phyloP scores from a whole-genome alignment of 2,888 invertebrate species.

The Carcina quercana region DNA sequence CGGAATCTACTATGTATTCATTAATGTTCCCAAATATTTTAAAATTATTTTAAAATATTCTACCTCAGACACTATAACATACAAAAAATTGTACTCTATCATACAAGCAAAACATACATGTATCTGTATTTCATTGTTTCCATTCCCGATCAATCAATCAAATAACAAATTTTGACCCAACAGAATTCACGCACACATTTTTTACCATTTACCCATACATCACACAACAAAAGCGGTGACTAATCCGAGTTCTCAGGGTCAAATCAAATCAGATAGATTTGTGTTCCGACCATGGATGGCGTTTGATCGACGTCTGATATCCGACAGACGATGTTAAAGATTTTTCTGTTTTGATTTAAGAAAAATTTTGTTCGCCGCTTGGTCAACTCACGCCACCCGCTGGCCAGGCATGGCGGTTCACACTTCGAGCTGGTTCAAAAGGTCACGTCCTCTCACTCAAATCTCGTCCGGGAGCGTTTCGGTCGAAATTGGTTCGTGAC shows the following conservation, averaged over 20 bases:
- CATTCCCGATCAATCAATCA: slow-evolving; percentile 22
- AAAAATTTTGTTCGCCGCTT: slow-evolving; percentile 35
- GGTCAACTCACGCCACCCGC: slow-evolving; percentile 59
- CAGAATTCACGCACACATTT: slow-evolving; percentile 17
- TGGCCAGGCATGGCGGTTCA: slow-evolving; percentile 64
- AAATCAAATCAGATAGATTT: slow-evolving; percentile 46
- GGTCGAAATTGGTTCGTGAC: slow-evolving; percentile 69
- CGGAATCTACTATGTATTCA: too few relatives aligned
- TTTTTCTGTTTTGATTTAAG: slow-evolving; percentile 44
- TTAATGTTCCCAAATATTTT: too few relatives aligned
- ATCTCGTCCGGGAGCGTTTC: slow-evolving; percentile 62
- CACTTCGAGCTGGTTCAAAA: slow-evolving; percentile 56
- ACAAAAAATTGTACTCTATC: too few relatives aligned
- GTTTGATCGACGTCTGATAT: slow-evolving; percentile 61
- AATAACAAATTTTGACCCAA: slow-evolving; percentile 16
- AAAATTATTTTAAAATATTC: too few relatives aligned
- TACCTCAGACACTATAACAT: too few relatives aligned
- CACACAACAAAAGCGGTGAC: slow-evolving; percentile 50
- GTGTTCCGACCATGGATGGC: slow-evolving; percentile 44
- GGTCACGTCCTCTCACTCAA: slow-evolving; percentile 72
- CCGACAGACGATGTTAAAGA: slow-evolving; percentile 19
- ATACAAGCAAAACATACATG: too few relatives aligned
- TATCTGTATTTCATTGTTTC: too few relatives aligned
- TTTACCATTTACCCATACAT: slow-evolving; percentile 26
- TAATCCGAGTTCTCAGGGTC: slow-evolving; percentile 50